Conservation (phyloP, 2,888 invertebrate genomes). For the Crepidodera aurea region DNA sequence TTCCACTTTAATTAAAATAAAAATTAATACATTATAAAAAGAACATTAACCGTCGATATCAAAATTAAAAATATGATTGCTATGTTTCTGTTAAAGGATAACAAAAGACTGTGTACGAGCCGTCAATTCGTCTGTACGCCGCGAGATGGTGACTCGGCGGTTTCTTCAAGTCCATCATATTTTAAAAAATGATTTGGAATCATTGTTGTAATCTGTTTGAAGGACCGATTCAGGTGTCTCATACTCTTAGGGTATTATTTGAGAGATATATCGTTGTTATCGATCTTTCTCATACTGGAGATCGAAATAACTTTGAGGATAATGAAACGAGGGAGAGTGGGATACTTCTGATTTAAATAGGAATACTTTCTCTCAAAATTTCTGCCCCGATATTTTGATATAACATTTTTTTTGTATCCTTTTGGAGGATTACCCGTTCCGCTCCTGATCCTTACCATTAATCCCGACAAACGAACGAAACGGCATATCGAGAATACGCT, state of each 20-base stretch:
- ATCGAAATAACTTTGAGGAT: background rate
- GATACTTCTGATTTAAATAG: too few species aligned
- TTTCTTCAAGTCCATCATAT: conserved; percentile 48
- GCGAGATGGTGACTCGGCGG: conserved; percentile 47
- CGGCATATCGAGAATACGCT: background rate
- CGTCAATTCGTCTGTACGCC: conserved; percentile 45
- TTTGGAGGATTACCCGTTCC: background rate
- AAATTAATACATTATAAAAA: conserved; percentile 21
- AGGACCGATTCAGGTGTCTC: conserved; percentile 47
- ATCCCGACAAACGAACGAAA: conserved; percentile 31
- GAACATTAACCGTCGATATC: background rate
- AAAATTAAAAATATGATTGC: conserved; percentile 36
- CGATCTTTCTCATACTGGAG: conserved; percentile 36
- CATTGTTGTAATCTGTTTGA: conserved; percentile 54
- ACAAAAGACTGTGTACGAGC: conserved; percentile 45
- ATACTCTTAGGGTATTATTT: conserved; percentile 27
- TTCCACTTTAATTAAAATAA: conserved; percentile 14
- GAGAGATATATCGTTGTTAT: conserved; percentile 38
- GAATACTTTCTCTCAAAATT: too few species aligned
- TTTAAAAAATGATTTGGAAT: conserved; percentile 50
- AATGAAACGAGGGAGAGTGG: too few species aligned
- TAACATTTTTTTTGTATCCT: background rate
- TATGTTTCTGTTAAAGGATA: conserved; percentile 37
- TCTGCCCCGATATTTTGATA: too few species aligned
- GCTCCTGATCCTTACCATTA: conserved; percentile 35